Base-by-base conservation (phyloP, 2,113 vertebrate species). In the Cavia aperea region DNA sequence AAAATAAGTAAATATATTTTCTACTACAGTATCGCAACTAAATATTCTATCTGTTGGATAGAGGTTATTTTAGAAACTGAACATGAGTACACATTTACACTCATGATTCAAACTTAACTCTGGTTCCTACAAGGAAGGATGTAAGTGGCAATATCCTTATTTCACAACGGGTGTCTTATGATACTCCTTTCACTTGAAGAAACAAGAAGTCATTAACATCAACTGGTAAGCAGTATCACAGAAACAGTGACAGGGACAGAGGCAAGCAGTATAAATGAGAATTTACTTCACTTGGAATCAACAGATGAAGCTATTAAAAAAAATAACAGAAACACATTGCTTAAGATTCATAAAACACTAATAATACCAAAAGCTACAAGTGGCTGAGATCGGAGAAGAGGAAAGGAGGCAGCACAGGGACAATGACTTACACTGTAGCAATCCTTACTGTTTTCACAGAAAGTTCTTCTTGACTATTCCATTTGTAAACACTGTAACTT, bases 401-500 rank as follows among this genome's bases (percentile, higher is more conserved):
- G 7, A 78, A 83, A 31, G 43, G 93, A 4, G 5, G 29, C 73
- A 36, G 11, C 29, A 84, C 7, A 3, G 39, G 26, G 31, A 89
- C n/a, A 86, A 62, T 49, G 46, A 92, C 31, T 46, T 8, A 62
- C 19, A 93, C 79, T 75, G 77, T 2, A 77, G 51, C n/a, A 88
- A 49, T 89, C 49, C 13, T 84, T 54, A 19, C 29, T 39, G 19
- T 83, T 77, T 93, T 88, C 63, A 90, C 1, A 63, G 13, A n/a
- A 77, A 79, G 23, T 92, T 21, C 23, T 88, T 73, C n/a, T 77
- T 54, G 19, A 66, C 26, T 56, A 56, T n/a, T 16, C 63, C 56
- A 93, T 39, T 92, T 93, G 63, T 72, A 88, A 92, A 89, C 88
- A 58, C 46, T 23, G 13, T 63, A 84, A 92, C n/a, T 86, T 75